Conservation (phyloP, 1,140 invertebrate species). For the Eciton burchellii region DNA sequence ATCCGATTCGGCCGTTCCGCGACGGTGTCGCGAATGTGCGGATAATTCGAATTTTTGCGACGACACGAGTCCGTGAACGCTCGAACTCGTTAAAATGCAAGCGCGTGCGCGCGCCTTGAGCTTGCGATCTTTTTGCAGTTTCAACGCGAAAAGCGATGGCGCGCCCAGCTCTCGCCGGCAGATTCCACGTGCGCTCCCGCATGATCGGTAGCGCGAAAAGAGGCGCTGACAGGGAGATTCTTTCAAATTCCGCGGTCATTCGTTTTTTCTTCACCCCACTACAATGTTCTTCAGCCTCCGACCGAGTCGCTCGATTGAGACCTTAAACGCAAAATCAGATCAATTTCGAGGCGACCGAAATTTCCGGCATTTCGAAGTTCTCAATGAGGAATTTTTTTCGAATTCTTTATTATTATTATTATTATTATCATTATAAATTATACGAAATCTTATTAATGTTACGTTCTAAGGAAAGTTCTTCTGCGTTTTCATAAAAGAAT, state of each 20-base stretch:
- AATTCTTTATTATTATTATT: no score
- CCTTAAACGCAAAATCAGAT: background rate
- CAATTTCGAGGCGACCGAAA: background rate
- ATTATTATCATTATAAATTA: background rate
- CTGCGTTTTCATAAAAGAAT: no score
- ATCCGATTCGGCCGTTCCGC: background rate
- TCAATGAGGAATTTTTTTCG: no score
- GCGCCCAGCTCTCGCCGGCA: background rate
- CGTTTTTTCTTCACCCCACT: no score
- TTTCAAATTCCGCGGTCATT: conserved; percentile 39
- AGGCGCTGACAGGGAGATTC: conserved; percentile 2
- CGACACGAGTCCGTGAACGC: background rate
- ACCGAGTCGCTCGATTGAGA: background rate
- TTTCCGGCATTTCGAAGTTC: background rate
- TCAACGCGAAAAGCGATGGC: conserved; percentile 22
- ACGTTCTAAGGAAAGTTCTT: no score
- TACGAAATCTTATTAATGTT: no score
- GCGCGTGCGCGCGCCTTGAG: background rate
- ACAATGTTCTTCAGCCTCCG: background rate
- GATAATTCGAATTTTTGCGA: conserved; percentile 43
- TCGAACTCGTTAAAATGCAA: conserved; percentile 23
- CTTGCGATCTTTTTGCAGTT: conserved; percentile 37
- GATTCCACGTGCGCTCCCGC: conserved; percentile 45
- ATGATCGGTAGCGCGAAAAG: conserved; percentile 42
- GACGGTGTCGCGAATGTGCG: background rate